These are phyloP conservation scores for Enteromius paludinosus DNA, from an alignment of 2,797 vertebrate genomes.

Conservation along the genomic window DNA sequence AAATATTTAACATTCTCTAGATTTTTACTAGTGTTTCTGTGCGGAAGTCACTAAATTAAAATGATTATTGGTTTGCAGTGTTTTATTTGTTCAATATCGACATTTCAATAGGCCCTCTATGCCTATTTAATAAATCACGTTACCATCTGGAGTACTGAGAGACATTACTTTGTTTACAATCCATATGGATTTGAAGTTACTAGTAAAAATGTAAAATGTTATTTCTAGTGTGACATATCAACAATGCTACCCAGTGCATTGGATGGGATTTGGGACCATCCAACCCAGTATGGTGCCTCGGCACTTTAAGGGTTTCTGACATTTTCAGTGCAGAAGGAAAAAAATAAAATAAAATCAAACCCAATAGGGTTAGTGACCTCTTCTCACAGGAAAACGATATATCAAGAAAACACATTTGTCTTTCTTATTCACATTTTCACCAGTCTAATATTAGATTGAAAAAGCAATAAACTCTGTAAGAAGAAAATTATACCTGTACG, in stretches of 20 bases:
- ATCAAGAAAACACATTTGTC: constrained; percentile 5
- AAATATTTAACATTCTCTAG: background rate
- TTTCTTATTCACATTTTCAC: background rate
- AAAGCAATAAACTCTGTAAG: constrained; percentile 5
- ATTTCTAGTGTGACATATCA: background rate
- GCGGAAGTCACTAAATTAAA: background rate
- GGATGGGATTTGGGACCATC: background rate
- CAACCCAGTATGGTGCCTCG: background rate
- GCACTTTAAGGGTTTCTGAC: background rate
- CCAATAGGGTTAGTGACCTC: background rate
- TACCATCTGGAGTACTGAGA: background rate
- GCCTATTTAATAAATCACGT: background rate
- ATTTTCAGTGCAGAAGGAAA: background rate
- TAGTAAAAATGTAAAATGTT: background rate
- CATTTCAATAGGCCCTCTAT: background rate
- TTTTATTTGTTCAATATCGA: background rate
- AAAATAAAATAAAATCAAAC: background rate
- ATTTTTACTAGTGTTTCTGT: background rate
- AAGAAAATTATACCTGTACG: constrained; percentile 82
- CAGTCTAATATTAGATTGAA: constrained; percentile 3
- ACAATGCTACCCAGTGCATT: background rate
- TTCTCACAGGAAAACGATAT: background rate
- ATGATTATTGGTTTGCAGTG: background rate
- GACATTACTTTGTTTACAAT: background rate
- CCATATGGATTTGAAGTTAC: background rate